Percentiles rank a stretch among this genome's conserved stretches.
Evolutionary conservation across 2,797 vertebrate species (phyloP).

Genomic region (Mormyrus proboscirostris): DNA sequence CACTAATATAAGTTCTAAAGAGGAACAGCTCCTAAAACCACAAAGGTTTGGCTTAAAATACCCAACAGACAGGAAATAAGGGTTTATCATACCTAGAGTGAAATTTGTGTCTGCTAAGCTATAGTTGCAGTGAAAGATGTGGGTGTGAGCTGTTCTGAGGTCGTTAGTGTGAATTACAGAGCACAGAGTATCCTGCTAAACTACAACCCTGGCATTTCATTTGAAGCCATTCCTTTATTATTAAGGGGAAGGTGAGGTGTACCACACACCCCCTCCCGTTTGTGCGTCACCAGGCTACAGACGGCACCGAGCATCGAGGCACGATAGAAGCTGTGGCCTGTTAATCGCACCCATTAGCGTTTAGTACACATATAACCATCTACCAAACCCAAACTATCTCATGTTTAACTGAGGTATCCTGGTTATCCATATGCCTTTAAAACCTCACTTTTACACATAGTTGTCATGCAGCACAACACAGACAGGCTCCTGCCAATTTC

Average conservation of each 20-base stretch:
- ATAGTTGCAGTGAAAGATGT: background rate
- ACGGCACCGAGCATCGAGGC: background rate
- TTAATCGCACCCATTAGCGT: background rate
- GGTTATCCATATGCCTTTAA: background rate
- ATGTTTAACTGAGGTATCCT: background rate
- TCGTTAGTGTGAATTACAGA: slow-evolving; percentile 3
- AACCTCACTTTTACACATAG: background rate
- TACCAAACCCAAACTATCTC: background rate
- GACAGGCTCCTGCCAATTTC: background rate
- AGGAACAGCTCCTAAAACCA: background rate
- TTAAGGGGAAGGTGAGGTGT: background rate
- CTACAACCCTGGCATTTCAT: background rate
- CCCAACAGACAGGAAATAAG: background rate
- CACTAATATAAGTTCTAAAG: background rate
- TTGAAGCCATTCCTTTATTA: slow-evolving; percentile 2
- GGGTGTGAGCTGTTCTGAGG: background rate
- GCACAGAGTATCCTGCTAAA: background rate
- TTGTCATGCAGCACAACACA: background rate
- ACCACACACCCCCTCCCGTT: background rate
- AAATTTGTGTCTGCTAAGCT: background rate
- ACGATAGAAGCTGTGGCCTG: background rate
- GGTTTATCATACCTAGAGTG: background rate
- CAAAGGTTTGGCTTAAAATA: background rate
- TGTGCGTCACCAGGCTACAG: background rate
- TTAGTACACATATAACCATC: background rate